Evolutionary conservation across 92 coral and sea anemone species (phyloP).

Genomic region (Epizoanthus fatuus): DNA sequence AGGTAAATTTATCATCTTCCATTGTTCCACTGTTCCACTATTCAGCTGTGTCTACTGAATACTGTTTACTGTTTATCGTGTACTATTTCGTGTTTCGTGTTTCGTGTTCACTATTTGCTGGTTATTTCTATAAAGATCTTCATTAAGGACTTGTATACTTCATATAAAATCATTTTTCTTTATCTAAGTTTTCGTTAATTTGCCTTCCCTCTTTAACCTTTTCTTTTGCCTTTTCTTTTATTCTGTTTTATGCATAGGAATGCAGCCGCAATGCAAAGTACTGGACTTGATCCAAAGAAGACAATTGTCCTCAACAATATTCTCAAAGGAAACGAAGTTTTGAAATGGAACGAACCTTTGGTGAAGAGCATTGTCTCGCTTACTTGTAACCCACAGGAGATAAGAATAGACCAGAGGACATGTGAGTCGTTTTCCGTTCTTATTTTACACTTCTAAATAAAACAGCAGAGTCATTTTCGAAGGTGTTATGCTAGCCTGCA

Average conservation of each 20-base stretch:
- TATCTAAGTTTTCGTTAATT: not conserved
- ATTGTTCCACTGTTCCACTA: not conserved
- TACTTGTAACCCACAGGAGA: conserved; percentile 14
- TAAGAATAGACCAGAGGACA: conserved; percentile 16
- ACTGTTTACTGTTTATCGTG: no score
- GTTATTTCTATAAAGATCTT: no score
- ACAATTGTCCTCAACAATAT: conserved; percentile 26
- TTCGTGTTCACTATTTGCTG: no score
- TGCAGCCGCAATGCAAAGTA: conserved; percentile 3
- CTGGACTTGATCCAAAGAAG: conserved; percentile 43
- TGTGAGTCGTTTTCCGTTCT: not conserved
- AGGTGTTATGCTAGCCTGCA: no score
- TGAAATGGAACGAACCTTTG: conserved; percentile 2
- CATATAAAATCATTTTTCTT: no score
- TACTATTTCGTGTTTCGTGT: no score
- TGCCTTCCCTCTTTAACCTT: not conserved
- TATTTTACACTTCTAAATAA: no score
- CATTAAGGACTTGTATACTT: no score
- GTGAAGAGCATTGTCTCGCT: conserved; percentile 11
- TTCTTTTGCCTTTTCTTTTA: not conserved
- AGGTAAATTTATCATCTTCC: conserved; percentile 11
- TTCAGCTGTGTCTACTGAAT: no score
- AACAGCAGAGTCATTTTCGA: no score
- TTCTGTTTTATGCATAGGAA: conserved; percentile 1
- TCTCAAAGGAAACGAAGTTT: conserved; percentile 2